These are phyloP conservation scores for Silurus aristotelis DNA, from an alignment of 2,797 vertebrate genomes.

Conservation along the genomic window DNA sequence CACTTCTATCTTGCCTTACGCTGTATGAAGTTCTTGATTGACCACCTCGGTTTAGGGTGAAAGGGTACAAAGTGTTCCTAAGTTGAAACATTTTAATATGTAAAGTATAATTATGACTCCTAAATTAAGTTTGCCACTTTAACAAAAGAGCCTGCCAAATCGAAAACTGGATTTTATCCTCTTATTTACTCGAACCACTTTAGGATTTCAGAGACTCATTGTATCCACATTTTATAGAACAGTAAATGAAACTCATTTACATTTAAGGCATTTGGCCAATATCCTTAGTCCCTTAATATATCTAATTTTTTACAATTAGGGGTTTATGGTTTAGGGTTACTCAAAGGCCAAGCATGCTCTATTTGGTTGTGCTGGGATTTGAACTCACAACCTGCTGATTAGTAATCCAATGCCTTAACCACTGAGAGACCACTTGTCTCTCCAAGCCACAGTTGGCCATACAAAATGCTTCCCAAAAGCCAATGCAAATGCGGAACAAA, in stretches of 20 bases:
- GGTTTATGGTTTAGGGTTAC: neutral
- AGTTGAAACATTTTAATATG: conserved; percentile 2
- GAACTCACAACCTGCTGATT: neutral
- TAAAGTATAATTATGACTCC: conserved; percentile 4
- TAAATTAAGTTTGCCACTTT: neutral
- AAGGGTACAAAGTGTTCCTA: neutral
- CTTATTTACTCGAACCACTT: conserved; percentile 14
- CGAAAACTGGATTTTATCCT: neutral
- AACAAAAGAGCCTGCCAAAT: neutral
- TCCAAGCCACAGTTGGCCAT: neutral
- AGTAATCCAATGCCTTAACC: neutral
- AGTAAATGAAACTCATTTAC: neutral
- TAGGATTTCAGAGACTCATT: neutral
- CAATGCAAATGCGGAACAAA: neutral
- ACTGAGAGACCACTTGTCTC: neutral
- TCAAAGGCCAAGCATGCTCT: neutral
- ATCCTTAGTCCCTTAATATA: neutral
- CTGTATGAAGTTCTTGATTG: neutral
- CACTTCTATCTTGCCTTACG: neutral
- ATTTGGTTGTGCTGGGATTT: neutral
- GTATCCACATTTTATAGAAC: neutral
- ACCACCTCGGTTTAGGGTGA: conserved; percentile 1
- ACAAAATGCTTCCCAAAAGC: neutral
- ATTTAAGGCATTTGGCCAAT: neutral
- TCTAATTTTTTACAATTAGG: neutral